Evolutionary conservation across 2,113 vertebrate species (phyloP).

Genomic region (Gila orcuttii): DNA sequence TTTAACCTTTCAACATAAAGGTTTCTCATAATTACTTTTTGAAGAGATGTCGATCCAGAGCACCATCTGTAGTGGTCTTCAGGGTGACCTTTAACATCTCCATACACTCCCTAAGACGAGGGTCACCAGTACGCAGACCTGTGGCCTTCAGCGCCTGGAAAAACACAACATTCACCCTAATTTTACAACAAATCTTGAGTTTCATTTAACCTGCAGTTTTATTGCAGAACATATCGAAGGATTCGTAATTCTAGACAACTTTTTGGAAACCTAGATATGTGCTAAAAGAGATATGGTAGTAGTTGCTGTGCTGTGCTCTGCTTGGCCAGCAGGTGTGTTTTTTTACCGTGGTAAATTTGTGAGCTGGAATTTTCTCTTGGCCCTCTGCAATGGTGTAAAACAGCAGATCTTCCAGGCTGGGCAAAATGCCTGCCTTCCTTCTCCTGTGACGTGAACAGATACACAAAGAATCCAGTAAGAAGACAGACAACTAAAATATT

Average conservation of each 20-base stretch:
- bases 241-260: not conserved
- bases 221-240: not conserved
- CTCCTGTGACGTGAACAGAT: slow-evolving; percentile 77
- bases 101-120: slow-evolving; percentile 97
- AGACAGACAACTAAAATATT: slow-evolving; percentile 19
- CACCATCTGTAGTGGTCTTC: slow-evolving; percentile 93
- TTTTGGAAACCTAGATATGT: not conserved
- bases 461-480: slow-evolving; percentile 34
- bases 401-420: slow-evolving; percentile 96
- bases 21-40: slow-evolving; percentile 85
- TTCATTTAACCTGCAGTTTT: not conserved
- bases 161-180: not conserved
- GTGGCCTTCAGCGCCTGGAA: slow-evolving; percentile 94
- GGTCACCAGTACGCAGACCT: slow-evolving; percentile 94
- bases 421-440: slow-evolving; percentile 91
- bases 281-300: not conserved
- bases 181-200: not conserved
- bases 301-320: not conserved
- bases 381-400: slow-evolving; percentile 99
- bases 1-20: not conserved
- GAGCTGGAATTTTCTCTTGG: slow-evolving; percentile 93
- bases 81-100: slow-evolving; percentile 96
- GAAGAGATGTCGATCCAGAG: slow-evolving; percentile 96
- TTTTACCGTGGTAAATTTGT: slow-evolving; percentile 84
- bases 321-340: slow-evolving; percentile 45